Conservation (phyloP, 2,113 vertebrate genomes). For the Phylloscopus trochilus region DNA sequence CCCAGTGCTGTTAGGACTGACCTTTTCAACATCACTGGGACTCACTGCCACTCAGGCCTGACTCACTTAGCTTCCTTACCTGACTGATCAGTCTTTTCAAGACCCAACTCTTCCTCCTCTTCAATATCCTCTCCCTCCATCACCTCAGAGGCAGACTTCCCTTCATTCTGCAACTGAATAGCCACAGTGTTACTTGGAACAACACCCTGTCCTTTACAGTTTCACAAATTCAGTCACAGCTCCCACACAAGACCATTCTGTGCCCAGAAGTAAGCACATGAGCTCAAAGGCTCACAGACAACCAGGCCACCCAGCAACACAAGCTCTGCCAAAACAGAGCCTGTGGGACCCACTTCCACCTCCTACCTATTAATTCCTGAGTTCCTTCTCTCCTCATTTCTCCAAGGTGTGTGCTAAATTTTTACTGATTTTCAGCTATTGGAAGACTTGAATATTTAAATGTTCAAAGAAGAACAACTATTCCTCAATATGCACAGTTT, state of each 20-base stretch:
- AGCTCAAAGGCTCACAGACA: neutral
- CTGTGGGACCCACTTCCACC: neutral
- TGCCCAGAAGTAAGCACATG: neutral
- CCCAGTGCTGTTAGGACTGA: neutral
- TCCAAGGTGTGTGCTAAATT: neutral
- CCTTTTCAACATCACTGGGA: neutral
- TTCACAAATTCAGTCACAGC: neutral
- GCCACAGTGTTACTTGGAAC: neutral
- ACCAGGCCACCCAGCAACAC: neutral
- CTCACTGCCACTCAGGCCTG: neutral
- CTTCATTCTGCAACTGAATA: constrained; percentile 72
- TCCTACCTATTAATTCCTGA: neutral
- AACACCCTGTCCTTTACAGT: neutral
- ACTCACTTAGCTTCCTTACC: constrained; percentile 49
- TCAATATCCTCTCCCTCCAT: constrained; percentile 71
- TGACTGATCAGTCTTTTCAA: constrained; percentile 21
- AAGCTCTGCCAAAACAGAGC: neutral
- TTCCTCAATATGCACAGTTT: neutral
- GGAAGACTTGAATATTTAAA: neutral
- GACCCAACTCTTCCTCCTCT: constrained; percentile 54
- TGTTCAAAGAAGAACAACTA: neutral
- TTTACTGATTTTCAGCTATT: neutral
- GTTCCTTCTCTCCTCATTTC: neutral
- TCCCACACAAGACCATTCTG: neutral
- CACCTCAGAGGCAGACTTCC: constrained; percentile 50